phyloP scores from a whole-genome alignment of 2,888 invertebrate genomes.

The Eupithecia subumbrata region DNA sequence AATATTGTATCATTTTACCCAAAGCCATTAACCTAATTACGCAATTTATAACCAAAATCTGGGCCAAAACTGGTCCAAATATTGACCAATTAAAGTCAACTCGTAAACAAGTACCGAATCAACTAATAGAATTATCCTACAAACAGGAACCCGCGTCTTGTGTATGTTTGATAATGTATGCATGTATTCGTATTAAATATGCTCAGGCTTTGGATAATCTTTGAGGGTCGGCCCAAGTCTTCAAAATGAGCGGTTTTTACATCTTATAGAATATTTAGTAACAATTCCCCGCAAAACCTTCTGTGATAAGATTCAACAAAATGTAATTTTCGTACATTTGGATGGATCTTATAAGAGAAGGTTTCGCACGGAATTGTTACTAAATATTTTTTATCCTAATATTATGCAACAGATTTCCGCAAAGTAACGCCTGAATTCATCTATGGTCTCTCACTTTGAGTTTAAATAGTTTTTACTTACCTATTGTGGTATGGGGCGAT shows the following conservation, averaged over 20 bases:
- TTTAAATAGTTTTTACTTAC: too few relatives aligned
- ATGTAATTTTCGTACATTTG: too few relatives aligned
- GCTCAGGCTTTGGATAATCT: constrained; percentile 29
- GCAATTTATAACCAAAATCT: constrained; percentile 21
- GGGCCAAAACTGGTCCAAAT: constrained; percentile 27
- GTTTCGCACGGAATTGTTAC: too few relatives aligned
- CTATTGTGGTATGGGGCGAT: too few relatives aligned
- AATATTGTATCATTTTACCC: constrained; percentile 2
- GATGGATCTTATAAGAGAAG: too few relatives aligned
- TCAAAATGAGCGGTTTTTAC: background rate
- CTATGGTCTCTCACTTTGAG: too few relatives aligned
- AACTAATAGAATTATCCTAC: constrained; percentile 41
- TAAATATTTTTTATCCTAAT: too few relatives aligned
- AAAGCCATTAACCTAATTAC: constrained; percentile 10
- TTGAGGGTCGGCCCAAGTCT: constrained; percentile 15
- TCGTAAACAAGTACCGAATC: constrained; percentile 39
- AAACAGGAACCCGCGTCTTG: constrained; percentile 29
- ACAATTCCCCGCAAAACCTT: too few relatives aligned
- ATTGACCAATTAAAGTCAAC: constrained; percentile 33
- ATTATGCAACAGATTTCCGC: too few relatives aligned
- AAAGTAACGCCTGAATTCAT: too few relatives aligned
- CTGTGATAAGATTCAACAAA: too few relatives aligned
- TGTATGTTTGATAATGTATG: constrained; percentile 36
- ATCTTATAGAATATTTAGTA: too few relatives aligned
- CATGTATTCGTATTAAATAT: constrained; percentile 37